A percentile compares a stretch with the other conserved stretches of the same genome.
Evolutionary conservation across 1,140 invertebrate species (phyloP).

Genomic region (Drusus annulatus): DNA sequence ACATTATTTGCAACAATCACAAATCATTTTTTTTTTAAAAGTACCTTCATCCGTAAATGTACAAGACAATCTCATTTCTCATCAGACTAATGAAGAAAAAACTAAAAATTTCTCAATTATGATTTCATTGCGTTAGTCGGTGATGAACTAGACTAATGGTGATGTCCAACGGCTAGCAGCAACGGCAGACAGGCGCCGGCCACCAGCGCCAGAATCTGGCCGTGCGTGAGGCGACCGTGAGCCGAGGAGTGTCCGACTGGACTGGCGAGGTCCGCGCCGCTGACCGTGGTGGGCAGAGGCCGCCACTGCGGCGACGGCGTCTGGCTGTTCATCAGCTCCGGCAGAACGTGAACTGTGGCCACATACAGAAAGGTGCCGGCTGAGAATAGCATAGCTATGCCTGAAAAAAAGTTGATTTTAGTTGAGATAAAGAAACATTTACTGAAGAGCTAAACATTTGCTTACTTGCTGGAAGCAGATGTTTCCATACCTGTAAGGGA

Average conservation of each 20-base stretch:
- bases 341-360: conserved; percentile 97
- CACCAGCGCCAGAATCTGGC: conserved; percentile 88
- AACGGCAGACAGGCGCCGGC: conserved; percentile 89
- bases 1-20: too few relatives aligned
- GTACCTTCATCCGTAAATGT: too few relatives aligned
- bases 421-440: too few relatives aligned
- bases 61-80: too few relatives aligned
- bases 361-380: conserved; percentile 99
- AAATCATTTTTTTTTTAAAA: too few relatives aligned
- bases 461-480: too few relatives aligned
- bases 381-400: conserved; percentile 98
- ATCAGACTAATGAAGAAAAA: too few relatives aligned
- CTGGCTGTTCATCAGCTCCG: conserved; percentile 84
- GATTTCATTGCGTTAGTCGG: too few relatives aligned
- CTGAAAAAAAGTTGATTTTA: conserved; percentile 67
- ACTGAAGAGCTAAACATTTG: neutral
- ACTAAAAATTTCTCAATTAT: too few relatives aligned
- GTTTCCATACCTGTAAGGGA: too few relatives aligned
- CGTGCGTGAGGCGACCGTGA: conserved; percentile 75
- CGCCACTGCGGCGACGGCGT: conserved; percentile 65
- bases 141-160: conserved; percentile 76
- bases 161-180: conserved; percentile 91
- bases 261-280: conserved; percentile 23
- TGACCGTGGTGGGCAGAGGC: conserved; percentile 62
- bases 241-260: conserved; percentile 36